Conservation (phyloP, 2,888 invertebrate genomes). For the Orthosia cruda region DNA sequence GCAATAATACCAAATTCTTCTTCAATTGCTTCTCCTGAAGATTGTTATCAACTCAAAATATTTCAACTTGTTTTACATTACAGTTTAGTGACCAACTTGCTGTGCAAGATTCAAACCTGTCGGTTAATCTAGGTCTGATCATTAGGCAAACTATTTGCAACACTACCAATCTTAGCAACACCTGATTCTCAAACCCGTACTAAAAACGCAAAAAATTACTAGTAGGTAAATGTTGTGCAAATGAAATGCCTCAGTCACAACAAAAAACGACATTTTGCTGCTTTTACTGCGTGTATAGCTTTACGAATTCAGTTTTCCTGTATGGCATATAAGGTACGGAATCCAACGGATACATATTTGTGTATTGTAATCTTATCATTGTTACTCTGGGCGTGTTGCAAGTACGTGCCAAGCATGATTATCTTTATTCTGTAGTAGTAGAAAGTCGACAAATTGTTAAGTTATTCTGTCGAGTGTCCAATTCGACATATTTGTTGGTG, state of each 20-base stretch:
- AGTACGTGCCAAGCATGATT: constrained; percentile 84
- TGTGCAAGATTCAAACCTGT: constrained; percentile 3
- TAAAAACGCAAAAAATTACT: constrained; percentile 54
- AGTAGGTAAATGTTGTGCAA: constrained; percentile 62
- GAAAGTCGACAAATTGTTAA: constrained; percentile 82
- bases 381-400: constrained; percentile 76
- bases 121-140: constrained; percentile 14
- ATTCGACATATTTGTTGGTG: constrained; percentile 59
- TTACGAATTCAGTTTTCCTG: constrained; percentile 53
- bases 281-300: constrained; percentile 29
- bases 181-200: constrained; percentile 42
- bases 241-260: constrained; percentile 69
- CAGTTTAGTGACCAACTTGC: constrained; percentile 42
- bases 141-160: constrained; percentile 24
- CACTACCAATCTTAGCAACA: constrained; percentile 18
- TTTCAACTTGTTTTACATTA: neutral
- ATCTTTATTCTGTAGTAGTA: constrained; percentile 80
- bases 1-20: constrained; percentile 53
- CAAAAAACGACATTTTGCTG: constrained; percentile 51
- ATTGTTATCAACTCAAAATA: neutral
- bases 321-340: constrained; percentile 69
- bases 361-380: constrained; percentile 74
- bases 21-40: neutral
- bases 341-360: constrained; percentile 67
- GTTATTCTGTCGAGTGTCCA: constrained; percentile 64